phyloP scores from a whole-genome alignment of 2,113 vertebrate genomes.

The Gymnarchus niloticus region DNA sequence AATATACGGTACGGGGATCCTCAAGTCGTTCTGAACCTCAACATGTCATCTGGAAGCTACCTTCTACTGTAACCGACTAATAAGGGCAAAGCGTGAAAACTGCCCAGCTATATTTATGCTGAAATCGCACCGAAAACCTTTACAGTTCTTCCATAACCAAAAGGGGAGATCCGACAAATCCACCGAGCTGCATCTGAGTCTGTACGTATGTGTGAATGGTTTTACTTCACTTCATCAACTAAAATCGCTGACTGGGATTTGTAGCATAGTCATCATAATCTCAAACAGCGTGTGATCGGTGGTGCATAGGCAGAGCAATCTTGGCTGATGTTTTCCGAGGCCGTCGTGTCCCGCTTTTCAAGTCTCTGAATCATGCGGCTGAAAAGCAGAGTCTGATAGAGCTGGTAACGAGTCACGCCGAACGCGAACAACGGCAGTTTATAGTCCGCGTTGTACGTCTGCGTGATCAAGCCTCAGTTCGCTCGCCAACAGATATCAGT shows the following conservation, averaged over 20 bases:
- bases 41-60: background rate
- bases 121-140: too few species aligned
- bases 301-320: background rate
- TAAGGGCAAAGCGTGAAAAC: background rate
- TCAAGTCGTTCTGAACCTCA: background rate
- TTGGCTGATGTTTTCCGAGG: background rate
- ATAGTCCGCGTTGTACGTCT: background rate
- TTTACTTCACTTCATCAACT: too few species aligned
- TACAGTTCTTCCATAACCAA: too few species aligned
- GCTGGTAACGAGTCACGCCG: too few species aligned
- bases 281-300: background rate
- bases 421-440: background rate
- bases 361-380: background rate
- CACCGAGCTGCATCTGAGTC: too few species aligned
- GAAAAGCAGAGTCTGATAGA: too few species aligned
- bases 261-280: too few species aligned
- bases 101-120: too few species aligned
- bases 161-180: too few species aligned
- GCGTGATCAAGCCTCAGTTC: background rate
- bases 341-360: background rate
- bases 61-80: background rate
- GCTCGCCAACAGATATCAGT: background rate
- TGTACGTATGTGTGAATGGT: too few species aligned
- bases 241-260: too few species aligned
- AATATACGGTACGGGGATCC: background rate